Base-by-base conservation (phyloP, 2,113 vertebrate genomes). In the Tympanuchus pallidicinctus region DNA sequence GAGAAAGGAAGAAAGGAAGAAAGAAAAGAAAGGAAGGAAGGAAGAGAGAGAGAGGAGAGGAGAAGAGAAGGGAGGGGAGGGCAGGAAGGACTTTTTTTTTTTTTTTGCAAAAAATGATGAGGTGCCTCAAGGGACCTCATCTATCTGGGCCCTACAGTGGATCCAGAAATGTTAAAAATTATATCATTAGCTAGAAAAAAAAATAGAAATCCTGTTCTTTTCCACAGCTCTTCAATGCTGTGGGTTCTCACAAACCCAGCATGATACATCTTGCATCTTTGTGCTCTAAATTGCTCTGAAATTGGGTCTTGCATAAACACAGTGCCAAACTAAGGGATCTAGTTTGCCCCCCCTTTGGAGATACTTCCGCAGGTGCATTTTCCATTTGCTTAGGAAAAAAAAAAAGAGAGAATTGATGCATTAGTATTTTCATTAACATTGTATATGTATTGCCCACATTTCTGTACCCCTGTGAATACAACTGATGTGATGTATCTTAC, bases 401-500 rank as follows among this genome's bases (percentile, higher is more conserved):
- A 47, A 13, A 72, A 67, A 75, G 34, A 14, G 36, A 82, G 30
- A 69, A 57, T 79, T 43, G 42, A 4, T 64, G 59, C 25, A 16
- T 8, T 79, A 1, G 34, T 76, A 18, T 40, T 0, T 0, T 76
- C 85, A 43, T 9, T 78, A 42, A 25, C 3, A 10, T 67, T 47
- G 7, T 61, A 25, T 38, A 25, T 6, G 1, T 72, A 28, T 75
- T 69, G n/a, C 12, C 22, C 52, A 42, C 13, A 40, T 28, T 34
- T 72, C 61, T 50, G n/a, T 45, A 5, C 45, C 36, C 75, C 32
- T 89, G 47, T 10, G 5, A 79, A 65, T 57, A 7, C 28, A 61
- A 1, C 0, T 0, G 25, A 59, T 30, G 30, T 42, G n/a, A 25
- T 47, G 34, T 36, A 12, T 45, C 11, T 66, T 10, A 15, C 43